phyloP scores from a whole-genome alignment of 23 tunicate genomes.

The Phallusia fumigata region DNA sequence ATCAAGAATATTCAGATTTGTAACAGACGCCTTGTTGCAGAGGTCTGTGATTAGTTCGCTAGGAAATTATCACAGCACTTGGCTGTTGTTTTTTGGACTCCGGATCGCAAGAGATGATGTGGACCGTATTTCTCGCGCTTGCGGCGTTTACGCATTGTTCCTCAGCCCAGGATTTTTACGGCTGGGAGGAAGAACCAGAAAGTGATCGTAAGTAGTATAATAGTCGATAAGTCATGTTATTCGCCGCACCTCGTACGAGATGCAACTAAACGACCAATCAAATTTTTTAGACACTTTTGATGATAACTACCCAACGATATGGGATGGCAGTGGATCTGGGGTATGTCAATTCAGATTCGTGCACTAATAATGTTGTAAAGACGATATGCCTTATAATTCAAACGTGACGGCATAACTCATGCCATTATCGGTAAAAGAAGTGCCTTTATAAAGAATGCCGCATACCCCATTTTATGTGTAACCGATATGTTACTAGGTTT shows the following conservation, averaged over 20 bases:
- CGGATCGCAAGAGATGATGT: background rate
- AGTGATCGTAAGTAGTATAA: background rate
- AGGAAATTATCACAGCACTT: conserved; percentile 9
- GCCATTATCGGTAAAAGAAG: too few relatives aligned
- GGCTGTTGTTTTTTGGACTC: background rate
- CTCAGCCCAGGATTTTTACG: background rate
- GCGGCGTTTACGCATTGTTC: background rate
- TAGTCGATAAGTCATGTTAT: too few relatives aligned
- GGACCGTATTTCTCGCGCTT: background rate
- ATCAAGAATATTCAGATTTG: too few relatives aligned
- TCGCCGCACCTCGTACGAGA: too few relatives aligned
- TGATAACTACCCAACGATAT: background rate
- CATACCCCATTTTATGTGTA: too few relatives aligned
- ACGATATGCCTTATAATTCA: too few relatives aligned
- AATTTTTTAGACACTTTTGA: background rate
- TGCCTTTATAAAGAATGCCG: too few relatives aligned
- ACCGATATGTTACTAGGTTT: too few relatives aligned
- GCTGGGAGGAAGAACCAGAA: background rate
- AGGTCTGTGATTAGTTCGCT: conserved; percentile 1
- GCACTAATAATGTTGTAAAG: too few relatives aligned
- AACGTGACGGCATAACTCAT: too few relatives aligned
- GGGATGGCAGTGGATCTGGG: conserved; percentile 14
- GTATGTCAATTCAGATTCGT: background rate
- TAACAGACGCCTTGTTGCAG: background rate
- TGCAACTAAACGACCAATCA: too few relatives aligned